Conservation (phyloP, 35 echinoderm and acorn worm genomes). For the Patiria miniata region DNA sequence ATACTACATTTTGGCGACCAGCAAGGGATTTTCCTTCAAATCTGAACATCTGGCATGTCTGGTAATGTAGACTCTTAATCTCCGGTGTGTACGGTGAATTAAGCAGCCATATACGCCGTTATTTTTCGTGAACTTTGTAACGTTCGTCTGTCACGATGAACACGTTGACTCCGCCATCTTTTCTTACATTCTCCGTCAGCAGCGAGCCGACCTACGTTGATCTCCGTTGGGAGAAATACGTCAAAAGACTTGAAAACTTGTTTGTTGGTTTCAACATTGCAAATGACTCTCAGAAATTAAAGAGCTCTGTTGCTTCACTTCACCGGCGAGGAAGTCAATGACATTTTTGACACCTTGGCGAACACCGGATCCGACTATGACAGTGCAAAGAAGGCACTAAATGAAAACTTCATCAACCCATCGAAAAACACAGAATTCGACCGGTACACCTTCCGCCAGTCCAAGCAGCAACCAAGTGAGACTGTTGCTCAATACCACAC, state of each 20-base stretch:
- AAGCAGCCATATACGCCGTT: not conserved
- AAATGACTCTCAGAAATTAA: constrained; percentile 30
- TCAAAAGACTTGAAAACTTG: constrained; percentile 56
- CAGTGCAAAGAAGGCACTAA: constrained; percentile 52
- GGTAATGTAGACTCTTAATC: not conserved
- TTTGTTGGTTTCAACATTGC: constrained; percentile 51
- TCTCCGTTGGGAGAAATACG: constrained; percentile 56
- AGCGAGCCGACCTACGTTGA: constrained; percentile 39
- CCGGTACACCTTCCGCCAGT: constrained; percentile 45
- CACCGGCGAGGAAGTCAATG: constrained; percentile 50
- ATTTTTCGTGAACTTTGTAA: not conserved
- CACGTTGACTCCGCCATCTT: not conserved
- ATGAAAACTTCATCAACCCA: constrained; percentile 55
- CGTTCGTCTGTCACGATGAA: not conserved
- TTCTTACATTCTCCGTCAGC: not conserved
- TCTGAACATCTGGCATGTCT: not conserved
- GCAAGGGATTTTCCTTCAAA: constrained; percentile 3
- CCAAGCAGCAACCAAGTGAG: constrained; percentile 49
- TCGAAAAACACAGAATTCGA: constrained; percentile 63
- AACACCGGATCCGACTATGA: constrained; percentile 52
- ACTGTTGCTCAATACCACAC: constrained; percentile 32
- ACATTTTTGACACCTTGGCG: constrained; percentile 72
- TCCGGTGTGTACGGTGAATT: constrained; percentile 22
- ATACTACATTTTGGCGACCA: constrained; percentile 17
- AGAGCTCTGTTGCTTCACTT: constrained; percentile 65